phyloP scores from a whole-genome alignment of 2,797 vertebrate genomes.

The Pseudomugil gertrudae region DNA sequence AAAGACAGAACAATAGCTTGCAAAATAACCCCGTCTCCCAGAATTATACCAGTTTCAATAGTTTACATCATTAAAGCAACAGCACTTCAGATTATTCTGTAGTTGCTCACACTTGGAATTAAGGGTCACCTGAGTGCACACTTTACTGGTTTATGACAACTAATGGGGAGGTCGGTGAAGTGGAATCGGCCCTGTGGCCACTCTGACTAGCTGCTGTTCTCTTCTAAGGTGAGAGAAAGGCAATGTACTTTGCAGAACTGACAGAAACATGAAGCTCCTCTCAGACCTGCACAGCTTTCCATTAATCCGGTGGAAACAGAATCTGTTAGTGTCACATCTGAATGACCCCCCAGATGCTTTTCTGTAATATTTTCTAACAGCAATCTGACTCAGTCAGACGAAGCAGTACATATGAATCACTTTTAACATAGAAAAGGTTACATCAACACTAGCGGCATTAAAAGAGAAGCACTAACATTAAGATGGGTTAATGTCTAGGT shows the following conservation, averaged over 20 bases:
- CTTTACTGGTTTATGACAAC: conserved; percentile 35
- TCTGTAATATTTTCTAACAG: too few species aligned
- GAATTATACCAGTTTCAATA: conserved; percentile 54
- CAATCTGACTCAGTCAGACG: too few species aligned
- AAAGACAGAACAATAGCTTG: conserved; percentile 61
- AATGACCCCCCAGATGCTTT: not conserved
- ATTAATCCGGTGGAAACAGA: not conserved
- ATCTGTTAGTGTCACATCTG: not conserved
- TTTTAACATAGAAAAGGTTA: too few species aligned
- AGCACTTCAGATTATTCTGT: conserved; percentile 39
- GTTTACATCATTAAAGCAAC: conserved; percentile 64
- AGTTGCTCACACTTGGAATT: conserved; percentile 45
- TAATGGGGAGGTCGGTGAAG: conserved; percentile 48
- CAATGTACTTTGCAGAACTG: conserved; percentile 53
- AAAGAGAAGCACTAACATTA: too few species aligned
- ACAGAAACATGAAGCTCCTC: not conserved
- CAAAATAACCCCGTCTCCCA: conserved; percentile 51
- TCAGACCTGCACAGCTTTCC: not conserved
- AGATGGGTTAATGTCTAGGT: too few species aligned
- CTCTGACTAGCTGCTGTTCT: conserved; percentile 25
- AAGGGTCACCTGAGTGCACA: conserved; percentile 41
- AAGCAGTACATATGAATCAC: too few species aligned
- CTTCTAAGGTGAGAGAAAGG: conserved; percentile 41
- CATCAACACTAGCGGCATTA: too few species aligned
- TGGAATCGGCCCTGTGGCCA: conserved; percentile 22